Conservation (phyloP, 1,140 invertebrate species). For the Drosophila sp. region DNA sequence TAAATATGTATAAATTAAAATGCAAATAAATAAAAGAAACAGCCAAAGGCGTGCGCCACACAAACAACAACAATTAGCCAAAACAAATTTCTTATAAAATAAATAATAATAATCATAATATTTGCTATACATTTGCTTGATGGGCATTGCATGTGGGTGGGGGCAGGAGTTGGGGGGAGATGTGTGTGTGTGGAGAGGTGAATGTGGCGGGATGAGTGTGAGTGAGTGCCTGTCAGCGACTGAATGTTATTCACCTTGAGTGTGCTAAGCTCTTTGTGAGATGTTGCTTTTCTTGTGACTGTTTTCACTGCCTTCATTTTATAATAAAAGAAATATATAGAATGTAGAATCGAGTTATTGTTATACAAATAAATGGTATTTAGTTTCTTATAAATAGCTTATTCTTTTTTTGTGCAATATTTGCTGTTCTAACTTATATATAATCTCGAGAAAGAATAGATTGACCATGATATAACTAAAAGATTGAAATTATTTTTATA, state of each 20-base stretch:
- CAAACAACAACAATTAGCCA: constrained; percentile 46
- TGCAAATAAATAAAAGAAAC: constrained; percentile 32
- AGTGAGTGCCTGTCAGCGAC: constrained; percentile 17
- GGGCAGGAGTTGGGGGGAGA: neutral
- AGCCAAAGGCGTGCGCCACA: constrained; percentile 14
- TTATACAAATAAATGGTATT: too few species aligned
- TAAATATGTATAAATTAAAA: constrained; percentile 74
- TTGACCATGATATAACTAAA: too few species aligned
- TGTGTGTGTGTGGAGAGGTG: neutral
- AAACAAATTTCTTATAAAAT: constrained; percentile 48
- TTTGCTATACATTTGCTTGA: constrained; percentile 17
- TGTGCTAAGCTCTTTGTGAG: constrained; percentile 21
- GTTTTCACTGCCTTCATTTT: neutral
- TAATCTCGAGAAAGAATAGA: too few species aligned
- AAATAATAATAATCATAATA: constrained; percentile 24
- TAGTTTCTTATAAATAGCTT: too few species aligned
- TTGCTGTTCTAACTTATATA: too few species aligned
- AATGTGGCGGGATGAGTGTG: neutral
- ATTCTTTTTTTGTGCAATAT: too few species aligned
- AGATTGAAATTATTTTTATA: too few species aligned
- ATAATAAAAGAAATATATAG: neutral
- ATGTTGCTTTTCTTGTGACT: constrained; percentile 4
- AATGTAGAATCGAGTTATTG: too few species aligned
- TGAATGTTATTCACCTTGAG: constrained; percentile 59
- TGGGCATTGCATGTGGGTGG: constrained; percentile 24